Conservation (phyloP, 1,140 invertebrate species). For the Aphaenogaster rudis region DNA sequence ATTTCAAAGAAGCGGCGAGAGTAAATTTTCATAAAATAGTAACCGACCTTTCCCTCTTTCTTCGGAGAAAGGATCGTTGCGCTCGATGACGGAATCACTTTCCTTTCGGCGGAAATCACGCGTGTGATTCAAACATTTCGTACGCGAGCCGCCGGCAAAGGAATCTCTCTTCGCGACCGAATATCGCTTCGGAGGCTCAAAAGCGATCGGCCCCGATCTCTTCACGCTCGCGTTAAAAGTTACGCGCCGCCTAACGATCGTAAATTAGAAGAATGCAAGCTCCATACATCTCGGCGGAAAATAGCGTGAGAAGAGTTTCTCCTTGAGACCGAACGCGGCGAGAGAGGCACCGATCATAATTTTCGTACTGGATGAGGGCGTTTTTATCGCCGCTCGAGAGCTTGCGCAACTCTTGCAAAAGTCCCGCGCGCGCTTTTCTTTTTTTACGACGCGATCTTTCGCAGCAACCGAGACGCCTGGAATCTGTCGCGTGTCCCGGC, state of each 20-base stretch:
- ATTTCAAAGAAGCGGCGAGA: not conserved
- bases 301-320: constrained; percentile 54
- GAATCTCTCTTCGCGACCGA: not conserved
- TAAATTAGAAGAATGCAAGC: constrained; percentile 12
- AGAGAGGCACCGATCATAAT: constrained; percentile 11
- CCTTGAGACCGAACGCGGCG: constrained; percentile 6
- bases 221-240: constrained; percentile 44
- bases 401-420: constrained; percentile 13
- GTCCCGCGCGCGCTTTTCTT: not conserved
- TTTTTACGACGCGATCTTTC: not conserved
- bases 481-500: constrained; percentile 22
- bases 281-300: not conserved
- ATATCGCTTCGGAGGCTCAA: constrained; percentile 3
- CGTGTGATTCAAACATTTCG: not conserved
- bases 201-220: not conserved
- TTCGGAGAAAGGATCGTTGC: constrained; percentile 31
- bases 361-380: not conserved
- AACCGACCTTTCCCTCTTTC: constrained; percentile 33
- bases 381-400: not conserved
- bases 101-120: constrained; percentile 43
- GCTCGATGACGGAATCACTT: constrained; percentile 25
- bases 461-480: not conserved
- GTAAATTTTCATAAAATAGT: constrained; percentile 54
- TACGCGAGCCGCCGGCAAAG: not conserved
- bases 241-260: not conserved